Base-by-base conservation (phyloP, 2,113 vertebrate species). In the Oreocharis arfaki region DNA sequence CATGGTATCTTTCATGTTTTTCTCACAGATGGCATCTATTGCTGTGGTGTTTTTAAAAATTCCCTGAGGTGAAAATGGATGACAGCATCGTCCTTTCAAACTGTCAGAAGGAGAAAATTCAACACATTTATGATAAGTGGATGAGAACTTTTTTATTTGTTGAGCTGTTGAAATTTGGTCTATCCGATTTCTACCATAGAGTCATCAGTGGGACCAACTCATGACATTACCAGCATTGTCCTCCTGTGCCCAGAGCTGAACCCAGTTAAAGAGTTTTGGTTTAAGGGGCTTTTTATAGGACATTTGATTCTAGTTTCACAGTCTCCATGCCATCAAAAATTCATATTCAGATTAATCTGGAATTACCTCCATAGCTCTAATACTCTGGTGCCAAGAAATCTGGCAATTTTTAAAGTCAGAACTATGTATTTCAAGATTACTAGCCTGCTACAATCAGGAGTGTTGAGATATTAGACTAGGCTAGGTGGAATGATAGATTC, bases 81-180 rank as follows among this genome's bases (percentile, higher is more conserved):
- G 81, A 81, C 68, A 95, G 68, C 84, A 65, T 85, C 83, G 92
- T 94, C 35, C 30, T 74, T 94, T 89, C 60, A 74, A 61, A 50
- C 59, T 93, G 55, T 65, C 71, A 80, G 53, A 83, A 79, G 46
- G 35, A 84, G 63, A 93, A 93, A 95, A 95, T 67, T 90, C 79
- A 90, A 65, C 79, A 70, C 7, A 16, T 82, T 76, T 84, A 33
- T 74, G 41, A 46, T 55, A 93, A 85, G 61, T 67, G 63, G 50
- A 69, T 80, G 71, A 73, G 53, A 93, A 88, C 5, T 61, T 90
- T 56, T 37, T 83, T 71, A 21, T 76, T 76, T 63, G 32, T 60
- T 94, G 80, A 77, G 28, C 28, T 83, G 37, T 61, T 88, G 35
- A 88, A 49, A 65, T 65, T 90, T 86, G 18, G 32, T 74, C 88